Evolutionary conservation across 2,797 vertebrate species (phyloP).

Genomic region (Syndactyla subalaris): DNA sequence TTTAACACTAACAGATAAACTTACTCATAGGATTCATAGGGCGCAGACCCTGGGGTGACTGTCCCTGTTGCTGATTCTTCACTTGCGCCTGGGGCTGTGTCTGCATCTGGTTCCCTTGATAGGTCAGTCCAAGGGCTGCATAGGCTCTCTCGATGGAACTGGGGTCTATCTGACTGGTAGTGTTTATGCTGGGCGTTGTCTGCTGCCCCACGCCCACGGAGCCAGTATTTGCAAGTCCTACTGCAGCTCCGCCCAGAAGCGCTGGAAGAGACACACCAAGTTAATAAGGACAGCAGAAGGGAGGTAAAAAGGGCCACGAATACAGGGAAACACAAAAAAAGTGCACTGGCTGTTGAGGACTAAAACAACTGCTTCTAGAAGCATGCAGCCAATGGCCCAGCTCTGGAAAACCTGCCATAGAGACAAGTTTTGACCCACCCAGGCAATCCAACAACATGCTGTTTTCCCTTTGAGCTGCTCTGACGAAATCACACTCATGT

Average conservation of each 20-base stretch:
- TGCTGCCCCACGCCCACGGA: slow-evolving; percentile 88
- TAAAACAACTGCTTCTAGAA: not conserved
- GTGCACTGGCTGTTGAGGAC: not conserved
- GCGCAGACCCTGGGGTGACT: slow-evolving; percentile 86
- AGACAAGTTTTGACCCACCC: not conserved
- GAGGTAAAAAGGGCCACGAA: not conserved
- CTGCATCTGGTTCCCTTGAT: slow-evolving; percentile 93
- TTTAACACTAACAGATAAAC: slow-evolving; percentile 57
- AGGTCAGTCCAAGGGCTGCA: slow-evolving; percentile 94
- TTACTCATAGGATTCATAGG: slow-evolving; percentile 87
- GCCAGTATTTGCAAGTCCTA: slow-evolving; percentile 87
- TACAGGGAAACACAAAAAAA: not conserved
- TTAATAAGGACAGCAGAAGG: not conserved
- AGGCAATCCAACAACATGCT: not conserved
- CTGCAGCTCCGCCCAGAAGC: slow-evolving; percentile 86
- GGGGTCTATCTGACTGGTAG: slow-evolving; percentile 94
- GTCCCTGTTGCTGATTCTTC: slow-evolving; percentile 81
- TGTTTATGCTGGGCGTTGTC: slow-evolving; percentile 86
- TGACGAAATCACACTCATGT: not conserved
- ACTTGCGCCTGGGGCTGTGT: slow-evolving; percentile 85
- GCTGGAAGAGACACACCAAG: slow-evolving; percentile 76
- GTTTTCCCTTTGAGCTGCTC: not conserved
- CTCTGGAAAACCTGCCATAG: not conserved
- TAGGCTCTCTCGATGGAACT: slow-evolving; percentile 98
- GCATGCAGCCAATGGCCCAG: not conserved